phyloP scores from a whole-genome alignment of 2,113 vertebrate genomes.

The Neolamprologus caudopunctatus region DNA sequence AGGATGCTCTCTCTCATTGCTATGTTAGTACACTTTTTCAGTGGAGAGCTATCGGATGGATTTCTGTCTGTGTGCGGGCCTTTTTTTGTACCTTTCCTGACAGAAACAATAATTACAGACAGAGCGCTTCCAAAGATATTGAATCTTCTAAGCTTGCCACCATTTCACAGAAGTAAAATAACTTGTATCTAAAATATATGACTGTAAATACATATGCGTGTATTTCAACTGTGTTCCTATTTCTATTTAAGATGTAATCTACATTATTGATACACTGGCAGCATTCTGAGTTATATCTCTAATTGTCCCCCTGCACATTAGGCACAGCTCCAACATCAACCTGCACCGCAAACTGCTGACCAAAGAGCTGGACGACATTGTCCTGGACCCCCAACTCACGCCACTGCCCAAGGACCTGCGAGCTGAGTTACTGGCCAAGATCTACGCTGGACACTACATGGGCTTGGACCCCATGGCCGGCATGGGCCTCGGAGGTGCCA shows the following conservation, averaged over 20 bases:
- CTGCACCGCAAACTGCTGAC: slow-evolving; percentile 99
- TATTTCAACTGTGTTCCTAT: neutral
- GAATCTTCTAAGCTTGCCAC: neutral
- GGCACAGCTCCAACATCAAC: slow-evolving; percentile 99
- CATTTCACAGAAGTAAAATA: neutral
- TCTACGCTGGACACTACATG: slow-evolving; percentile 89
- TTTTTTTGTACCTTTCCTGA: neutral
- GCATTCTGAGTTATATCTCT: neutral
- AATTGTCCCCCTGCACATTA: slow-evolving; percentile 47
- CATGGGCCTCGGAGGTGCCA: slow-evolving; percentile 41
- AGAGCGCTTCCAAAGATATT: neutral
- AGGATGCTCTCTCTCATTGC: slow-evolving; percentile 59
- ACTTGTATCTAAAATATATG: neutral
- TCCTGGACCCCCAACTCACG: slow-evolving; percentile 91
- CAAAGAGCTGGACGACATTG: slow-evolving; percentile 99
- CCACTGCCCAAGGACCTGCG: slow-evolving; percentile 93
- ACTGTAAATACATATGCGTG: neutral
- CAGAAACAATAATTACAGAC: neutral
- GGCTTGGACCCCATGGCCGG: slow-evolving; percentile 74
- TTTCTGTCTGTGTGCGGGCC: slow-evolving; percentile 1
- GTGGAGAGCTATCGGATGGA: neutral
- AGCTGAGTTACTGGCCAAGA: slow-evolving; percentile 93
- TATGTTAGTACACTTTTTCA: slow-evolving; percentile 17
- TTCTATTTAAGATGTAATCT: neutral
- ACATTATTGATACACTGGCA: neutral